These are phyloP conservation scores for Sinotaia quadrata DNA, from an alignment of 2,888 invertebrate species.

Conservation along the genomic window DNA sequence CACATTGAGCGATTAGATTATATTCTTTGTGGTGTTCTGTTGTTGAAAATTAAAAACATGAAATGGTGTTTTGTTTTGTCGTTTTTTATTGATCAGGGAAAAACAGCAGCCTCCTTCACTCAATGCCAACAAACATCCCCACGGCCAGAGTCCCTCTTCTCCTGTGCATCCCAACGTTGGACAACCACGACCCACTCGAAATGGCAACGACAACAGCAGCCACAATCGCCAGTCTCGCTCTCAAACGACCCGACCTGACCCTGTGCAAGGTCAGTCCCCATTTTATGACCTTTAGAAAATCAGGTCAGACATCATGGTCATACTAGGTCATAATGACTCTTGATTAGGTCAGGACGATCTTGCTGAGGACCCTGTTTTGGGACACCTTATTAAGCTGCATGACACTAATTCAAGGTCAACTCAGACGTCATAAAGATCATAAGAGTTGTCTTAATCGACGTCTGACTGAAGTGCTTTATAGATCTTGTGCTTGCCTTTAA, in stretches of 20 bases:
- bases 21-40: too few relatives aligned
- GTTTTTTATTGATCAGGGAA: conserved; percentile 52
- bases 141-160: conserved; percentile 52
- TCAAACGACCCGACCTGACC: conserved; percentile 66
- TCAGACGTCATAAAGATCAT: too few relatives aligned
- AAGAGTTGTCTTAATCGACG: too few relatives aligned
- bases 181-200: conserved; percentile 57
- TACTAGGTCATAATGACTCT: too few relatives aligned
- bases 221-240: conserved; percentile 66
- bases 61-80: neutral
- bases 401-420: too few relatives aligned
- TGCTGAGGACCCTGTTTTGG: too few relatives aligned
- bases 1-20: too few relatives aligned
- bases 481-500: too few relatives aligned
- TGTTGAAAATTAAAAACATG: neutral
- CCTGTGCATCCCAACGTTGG: conserved; percentile 61
- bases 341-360: too few relatives aligned
- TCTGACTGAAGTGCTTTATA: too few relatives aligned
- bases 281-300: neutral
- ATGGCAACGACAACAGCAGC: conserved; percentile 70
- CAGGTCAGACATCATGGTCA: too few relatives aligned
- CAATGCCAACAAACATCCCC: conserved; percentile 65
- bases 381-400: too few relatives aligned
- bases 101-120: conserved; percentile 64
- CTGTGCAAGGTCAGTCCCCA: conserved; percentile 58